These are phyloP conservation scores for Odontophorus gujanensis DNA, from an alignment of 2,113 vertebrate genomes.

Conservation along the genomic window DNA sequence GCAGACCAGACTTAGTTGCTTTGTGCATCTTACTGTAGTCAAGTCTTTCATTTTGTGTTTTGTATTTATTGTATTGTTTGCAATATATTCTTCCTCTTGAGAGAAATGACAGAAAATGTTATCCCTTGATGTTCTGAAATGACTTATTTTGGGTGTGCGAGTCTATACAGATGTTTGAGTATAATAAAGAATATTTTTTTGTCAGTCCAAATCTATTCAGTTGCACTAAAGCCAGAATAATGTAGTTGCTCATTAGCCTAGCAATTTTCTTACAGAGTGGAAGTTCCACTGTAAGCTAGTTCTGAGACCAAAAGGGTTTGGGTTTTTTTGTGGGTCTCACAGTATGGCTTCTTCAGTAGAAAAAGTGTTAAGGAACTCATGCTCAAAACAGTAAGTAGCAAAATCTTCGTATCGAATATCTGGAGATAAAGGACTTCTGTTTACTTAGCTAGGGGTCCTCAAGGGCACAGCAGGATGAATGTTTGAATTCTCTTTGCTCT, in stretches of 20 bases:
- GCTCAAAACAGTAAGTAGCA: conserved; percentile 10
- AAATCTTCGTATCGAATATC: conserved; percentile 26
- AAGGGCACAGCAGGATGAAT: neutral
- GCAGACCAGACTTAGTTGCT: neutral
- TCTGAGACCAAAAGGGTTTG: neutral
- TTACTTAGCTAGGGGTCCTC: conserved; percentile 29
- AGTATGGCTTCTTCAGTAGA: neutral
- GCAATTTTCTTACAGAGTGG: conserved; percentile 1
- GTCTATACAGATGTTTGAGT: conserved; percentile 44
- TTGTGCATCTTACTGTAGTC: neutral
- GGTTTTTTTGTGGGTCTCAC: neutral
- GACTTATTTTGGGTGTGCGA: conserved; percentile 48
- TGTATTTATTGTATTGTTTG: neutral
- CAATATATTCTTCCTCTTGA: conserved; percentile 30
- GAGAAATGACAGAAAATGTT: conserved; percentile 43
- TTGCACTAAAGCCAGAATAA: conserved; percentile 13
- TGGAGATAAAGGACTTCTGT: conserved; percentile 76
- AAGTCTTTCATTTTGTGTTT: neutral
- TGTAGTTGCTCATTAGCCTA: conserved; percentile 10
- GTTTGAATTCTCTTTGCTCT: conserved; percentile 73
- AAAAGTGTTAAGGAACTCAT: neutral
- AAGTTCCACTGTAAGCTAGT: neutral
- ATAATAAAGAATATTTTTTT: conserved; percentile 39
- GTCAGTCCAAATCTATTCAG: neutral
- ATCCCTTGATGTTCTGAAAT: conserved; percentile 47